Evolutionary conservation across 2,888 invertebrate genomes (phyloP).

Genomic region (Phasia obesa): DNA sequence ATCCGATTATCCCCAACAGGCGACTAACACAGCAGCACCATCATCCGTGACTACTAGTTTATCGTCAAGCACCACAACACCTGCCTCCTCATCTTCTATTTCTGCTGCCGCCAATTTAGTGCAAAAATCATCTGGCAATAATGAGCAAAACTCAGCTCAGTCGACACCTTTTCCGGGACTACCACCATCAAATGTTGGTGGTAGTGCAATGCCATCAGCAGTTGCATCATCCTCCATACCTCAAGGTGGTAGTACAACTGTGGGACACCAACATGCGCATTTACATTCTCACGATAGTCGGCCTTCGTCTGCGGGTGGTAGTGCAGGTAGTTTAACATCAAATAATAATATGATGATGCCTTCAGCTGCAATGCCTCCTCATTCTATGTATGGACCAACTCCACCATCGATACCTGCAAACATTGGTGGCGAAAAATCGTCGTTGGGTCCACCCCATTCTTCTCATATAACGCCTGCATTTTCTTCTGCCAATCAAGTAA

Average conservation of each 20-base stretch:
- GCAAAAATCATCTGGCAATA: constrained; percentile 56
- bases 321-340: background rate
- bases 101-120: constrained; percentile 27
- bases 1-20: constrained; percentile 85
- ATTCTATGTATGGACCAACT: constrained; percentile 60
- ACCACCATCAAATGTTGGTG: constrained; percentile 47
- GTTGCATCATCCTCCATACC: constrained; percentile 45
- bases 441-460: constrained; percentile 56
- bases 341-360: constrained; percentile 53
- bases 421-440: constrained; percentile 38
- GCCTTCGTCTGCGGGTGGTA: constrained; percentile 59
- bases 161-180: constrained; percentile 65
- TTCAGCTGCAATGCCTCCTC: constrained; percentile 48
- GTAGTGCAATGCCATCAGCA: too few relatives aligned
- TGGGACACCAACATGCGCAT: constrained; percentile 52
- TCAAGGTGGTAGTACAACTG: constrained; percentile 51
- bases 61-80: constrained; percentile 59
- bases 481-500: constrained; percentile 66
- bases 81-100: constrained; percentile 36
- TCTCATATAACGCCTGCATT: constrained; percentile 54
- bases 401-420: constrained; percentile 45
- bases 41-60: constrained; percentile 58
- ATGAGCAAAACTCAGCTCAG: constrained; percentile 47
- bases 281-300: constrained; percentile 53
- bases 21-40: constrained; percentile 74